Conservation (phyloP, 2,113 vertebrate species). For the Phyllostomus discolor region DNA sequence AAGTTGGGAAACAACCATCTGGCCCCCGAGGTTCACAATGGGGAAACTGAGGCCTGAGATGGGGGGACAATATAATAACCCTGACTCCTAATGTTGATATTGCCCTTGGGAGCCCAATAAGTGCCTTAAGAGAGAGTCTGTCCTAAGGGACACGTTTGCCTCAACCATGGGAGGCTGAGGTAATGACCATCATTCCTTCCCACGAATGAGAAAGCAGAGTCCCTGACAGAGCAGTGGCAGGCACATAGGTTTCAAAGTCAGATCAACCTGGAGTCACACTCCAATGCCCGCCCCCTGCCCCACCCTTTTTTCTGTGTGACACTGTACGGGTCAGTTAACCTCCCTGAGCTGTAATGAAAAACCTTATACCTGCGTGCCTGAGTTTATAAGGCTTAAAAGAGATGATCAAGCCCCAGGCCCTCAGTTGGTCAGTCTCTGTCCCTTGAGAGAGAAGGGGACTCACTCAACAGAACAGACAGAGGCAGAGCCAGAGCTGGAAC, state of each 20-base stretch:
- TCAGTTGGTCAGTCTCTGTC: not conserved
- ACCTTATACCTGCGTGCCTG: not conserved
- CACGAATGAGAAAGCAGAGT: not conserved
- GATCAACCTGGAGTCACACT: not conserved
- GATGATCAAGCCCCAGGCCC: not conserved
- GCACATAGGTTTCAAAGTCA: not conserved
- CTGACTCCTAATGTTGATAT: not conserved
- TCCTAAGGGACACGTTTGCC: not conserved
- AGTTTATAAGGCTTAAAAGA: not conserved
- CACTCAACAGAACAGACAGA: accelerated
- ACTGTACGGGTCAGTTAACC: not conserved
- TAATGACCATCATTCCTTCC: not conserved
- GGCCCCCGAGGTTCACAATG: not conserved
- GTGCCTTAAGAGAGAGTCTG: not conserved
- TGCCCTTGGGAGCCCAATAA: not conserved
- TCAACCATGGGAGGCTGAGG: not conserved
- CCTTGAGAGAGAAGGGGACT: not conserved
- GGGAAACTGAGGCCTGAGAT: not conserved
- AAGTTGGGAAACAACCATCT: not conserved
- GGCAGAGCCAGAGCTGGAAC: not conserved
- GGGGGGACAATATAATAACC: not conserved
- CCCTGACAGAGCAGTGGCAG: not conserved
- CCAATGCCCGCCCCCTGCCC: not conserved
- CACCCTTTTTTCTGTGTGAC: not conserved
- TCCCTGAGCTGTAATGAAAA: not conserved